Conservation (phyloP, 2,888 invertebrate species). For the Panopea generosa region DNA sequence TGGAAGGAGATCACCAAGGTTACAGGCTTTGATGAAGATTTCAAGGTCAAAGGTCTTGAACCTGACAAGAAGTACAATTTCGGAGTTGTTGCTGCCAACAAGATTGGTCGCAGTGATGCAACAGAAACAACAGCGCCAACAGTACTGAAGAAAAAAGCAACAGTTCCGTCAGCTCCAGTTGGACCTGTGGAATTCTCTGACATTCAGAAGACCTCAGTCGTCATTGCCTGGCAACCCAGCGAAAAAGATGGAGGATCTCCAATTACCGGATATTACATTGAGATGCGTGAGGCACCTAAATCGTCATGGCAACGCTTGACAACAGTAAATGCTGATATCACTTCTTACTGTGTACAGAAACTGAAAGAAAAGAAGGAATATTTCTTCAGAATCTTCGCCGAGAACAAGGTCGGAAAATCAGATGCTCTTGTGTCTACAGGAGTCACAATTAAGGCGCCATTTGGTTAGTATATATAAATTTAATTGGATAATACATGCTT, state of each 20-base stretch:
- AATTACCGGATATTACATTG: conserved; percentile 82
- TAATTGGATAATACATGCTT: too few species aligned
- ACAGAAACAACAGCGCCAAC: conserved; percentile 72
- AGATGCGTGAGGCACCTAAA: conserved; percentile 78
- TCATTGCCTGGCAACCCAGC: conserved; percentile 88
- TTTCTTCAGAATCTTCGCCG: conserved; percentile 83
- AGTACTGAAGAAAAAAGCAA: conserved; percentile 72
- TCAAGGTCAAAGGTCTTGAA: conserved; percentile 77
- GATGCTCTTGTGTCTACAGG: conserved; percentile 76
- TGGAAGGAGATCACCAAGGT: conserved; percentile 97
- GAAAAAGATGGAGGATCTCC: conserved; percentile 95
- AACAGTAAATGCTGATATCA: conserved; percentile 90
- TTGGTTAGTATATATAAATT: too few species aligned
- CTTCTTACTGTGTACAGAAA: conserved; percentile 78
- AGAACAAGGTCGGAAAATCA: conserved; percentile 80
- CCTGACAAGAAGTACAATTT: conserved; percentile 81
- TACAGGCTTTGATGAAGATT: conserved; percentile 87
- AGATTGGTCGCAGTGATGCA: conserved; percentile 73
- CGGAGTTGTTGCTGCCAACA: conserved; percentile 83
- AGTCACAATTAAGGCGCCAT: conserved; percentile 78
- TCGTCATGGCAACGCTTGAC: conserved; percentile 91
- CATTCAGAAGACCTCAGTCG: conserved; percentile 76
- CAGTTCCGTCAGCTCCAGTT: conserved; percentile 78
- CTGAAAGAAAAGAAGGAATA: conserved; percentile 85
- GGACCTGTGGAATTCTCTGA: conserved; percentile 79